Percentiles rank a stretch among this genome's conserved stretches.
Evolutionary conservation across 2,888 invertebrate species (phyloP).

Genomic region (Pristionchus mayeri): DNA sequence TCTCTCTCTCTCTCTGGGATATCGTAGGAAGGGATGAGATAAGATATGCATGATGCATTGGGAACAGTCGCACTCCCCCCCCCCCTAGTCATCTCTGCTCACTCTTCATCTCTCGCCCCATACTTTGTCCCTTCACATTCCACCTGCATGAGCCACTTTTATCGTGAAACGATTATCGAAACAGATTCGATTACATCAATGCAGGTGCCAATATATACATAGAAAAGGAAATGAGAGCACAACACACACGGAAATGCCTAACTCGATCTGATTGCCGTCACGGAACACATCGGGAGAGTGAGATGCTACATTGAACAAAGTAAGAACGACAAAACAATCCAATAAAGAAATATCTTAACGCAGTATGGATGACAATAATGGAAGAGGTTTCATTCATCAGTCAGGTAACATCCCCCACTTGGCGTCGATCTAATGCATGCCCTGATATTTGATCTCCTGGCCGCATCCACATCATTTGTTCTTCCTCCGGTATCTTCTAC

Average conservation of each 20-base stretch:
- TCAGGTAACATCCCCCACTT: conserved; percentile 22
- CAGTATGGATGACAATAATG: no score
- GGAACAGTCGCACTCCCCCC: conserved; percentile 24
- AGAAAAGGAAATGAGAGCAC: background rate
- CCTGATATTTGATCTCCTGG: conserved; percentile 26
- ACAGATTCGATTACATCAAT: background rate
- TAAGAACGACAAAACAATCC: background rate
- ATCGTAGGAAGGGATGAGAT: background rate
- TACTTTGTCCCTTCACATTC: background rate
- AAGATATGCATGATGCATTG: background rate
- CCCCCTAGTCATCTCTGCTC: background rate
- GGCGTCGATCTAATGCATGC: conserved; percentile 14
- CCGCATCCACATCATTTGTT: background rate
- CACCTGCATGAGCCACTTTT: background rate
- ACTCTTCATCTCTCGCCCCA: background rate
- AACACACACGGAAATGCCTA: background rate
- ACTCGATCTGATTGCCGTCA: background rate
- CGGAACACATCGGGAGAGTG: background rate
- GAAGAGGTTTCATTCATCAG: background rate
- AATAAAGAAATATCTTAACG: no score
- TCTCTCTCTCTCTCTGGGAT: conserved; percentile 21
- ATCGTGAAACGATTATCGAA: background rate
- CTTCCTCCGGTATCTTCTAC: conserved; percentile 12
- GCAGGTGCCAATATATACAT: background rate
- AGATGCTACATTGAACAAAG: background rate